Base-by-base conservation (phyloP, 1,140 invertebrate genomes). In the Gonioctena quinquepunctata region DNA sequence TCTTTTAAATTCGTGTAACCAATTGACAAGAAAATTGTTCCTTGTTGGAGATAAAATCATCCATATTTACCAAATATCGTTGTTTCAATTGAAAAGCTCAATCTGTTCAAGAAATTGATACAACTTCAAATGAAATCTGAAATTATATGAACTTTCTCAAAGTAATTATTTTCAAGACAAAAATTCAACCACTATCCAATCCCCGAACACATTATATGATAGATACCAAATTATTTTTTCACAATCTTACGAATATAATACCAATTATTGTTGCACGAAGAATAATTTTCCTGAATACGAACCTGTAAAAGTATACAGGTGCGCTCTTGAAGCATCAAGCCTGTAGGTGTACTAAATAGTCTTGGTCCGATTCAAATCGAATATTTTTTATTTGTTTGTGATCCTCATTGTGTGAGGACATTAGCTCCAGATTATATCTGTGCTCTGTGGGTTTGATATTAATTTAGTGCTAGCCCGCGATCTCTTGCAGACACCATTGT, bases 301-400 rank as follows among this genome's bases (percentile, higher is more conserved):
- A 13, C 11, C 56, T 59, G 56, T 16, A 59, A n/a, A 59, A 21
- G 56, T 16, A 59, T 59, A 59, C 56, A 59, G 56, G 56, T 59
- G 56, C 56, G 21, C 22, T 48, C 60, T 33, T 62, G 27, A 62
- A 62, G 19, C 33, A 62, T 48, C 56, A 70, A 70, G 70, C 64
- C 73, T 64, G 78, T 80, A 78, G 78, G 78, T 78, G 78, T 80
- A 78, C 76, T 78, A 80, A 80, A 80, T 78, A 80, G 76, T 79
- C 77, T 74, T 75, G 71, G 70, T 73, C 66, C 72, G 72, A 77
- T 78, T 78, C 73, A 78, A 78, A 78, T 78, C 77, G 66, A 66
- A 75, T 75, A 75, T 68, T 77, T 73, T 79, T 77, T 79, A 70
- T 75, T 76, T 75, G 69, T 69, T 76, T 70, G 66, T 74, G 77